phyloP scores from a whole-genome alignment of 2,888 invertebrate species.

The Psococerastis gibbosa region DNA sequence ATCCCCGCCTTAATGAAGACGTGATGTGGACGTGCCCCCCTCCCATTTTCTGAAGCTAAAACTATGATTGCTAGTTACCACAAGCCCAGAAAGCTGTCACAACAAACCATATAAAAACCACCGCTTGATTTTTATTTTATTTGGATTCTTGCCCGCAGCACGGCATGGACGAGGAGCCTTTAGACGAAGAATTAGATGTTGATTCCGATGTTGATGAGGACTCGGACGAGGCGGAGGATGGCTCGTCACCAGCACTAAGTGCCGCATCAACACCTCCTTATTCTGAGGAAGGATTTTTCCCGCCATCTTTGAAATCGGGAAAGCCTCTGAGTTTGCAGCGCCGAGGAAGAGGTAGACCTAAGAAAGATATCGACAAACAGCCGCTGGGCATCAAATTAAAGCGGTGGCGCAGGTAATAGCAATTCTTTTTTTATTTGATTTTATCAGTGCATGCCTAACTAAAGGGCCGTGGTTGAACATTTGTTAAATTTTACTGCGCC shows the following conservation, averaged over 20 bases:
- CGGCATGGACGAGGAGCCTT: conserved; percentile 4
- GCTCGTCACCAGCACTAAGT: conserved; percentile 10
- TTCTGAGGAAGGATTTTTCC: conserved; percentile 16
- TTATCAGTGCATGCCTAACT: conserved; percentile 4
- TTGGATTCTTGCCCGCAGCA: background rate
- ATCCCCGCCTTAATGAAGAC: too few species aligned
- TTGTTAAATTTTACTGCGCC: too few species aligned
- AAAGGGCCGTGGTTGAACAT: too few species aligned
- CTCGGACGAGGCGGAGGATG: conserved; percentile 24
- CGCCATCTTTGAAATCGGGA: conserved; percentile 23
- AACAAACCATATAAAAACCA: too few species aligned
- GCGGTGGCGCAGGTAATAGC: conserved; percentile 23
- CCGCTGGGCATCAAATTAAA: conserved; percentile 24
- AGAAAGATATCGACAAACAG: conserved; percentile 36
- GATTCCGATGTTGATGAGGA: conserved; percentile 53
- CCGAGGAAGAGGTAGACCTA: conserved; percentile 59
- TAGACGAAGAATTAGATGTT: conserved; percentile 48
- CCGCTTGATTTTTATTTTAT: too few species aligned
- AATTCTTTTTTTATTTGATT: background rate
- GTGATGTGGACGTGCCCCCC: too few species aligned
- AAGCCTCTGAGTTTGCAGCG: conserved; percentile 41
- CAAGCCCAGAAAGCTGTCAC: too few species aligned
- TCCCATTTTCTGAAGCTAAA: too few species aligned
- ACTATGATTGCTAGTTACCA: too few species aligned
- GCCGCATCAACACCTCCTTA: conserved; percentile 14